Conservation (phyloP, 2,113 vertebrate genomes). For the Coptodon rendalli region DNA sequence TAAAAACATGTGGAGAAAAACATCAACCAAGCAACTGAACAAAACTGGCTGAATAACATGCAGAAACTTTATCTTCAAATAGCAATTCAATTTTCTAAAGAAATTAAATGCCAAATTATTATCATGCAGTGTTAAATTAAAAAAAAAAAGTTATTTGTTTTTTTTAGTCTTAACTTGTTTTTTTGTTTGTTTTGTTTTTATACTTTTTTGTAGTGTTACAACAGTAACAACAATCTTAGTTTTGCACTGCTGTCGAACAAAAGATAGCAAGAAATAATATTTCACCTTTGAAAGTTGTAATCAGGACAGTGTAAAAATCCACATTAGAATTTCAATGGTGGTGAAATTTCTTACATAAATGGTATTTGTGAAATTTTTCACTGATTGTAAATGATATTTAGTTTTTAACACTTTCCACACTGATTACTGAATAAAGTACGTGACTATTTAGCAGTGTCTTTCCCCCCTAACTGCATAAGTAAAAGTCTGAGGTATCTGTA, state of each 20-base stretch:
- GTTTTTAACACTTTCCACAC: not conserved
- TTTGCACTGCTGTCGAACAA: not conserved
- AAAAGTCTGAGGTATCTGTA: not conserved
- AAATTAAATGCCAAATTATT: not conserved
- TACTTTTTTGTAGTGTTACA: not conserved
- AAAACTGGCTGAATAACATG: not conserved
- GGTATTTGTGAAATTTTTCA: not conserved
- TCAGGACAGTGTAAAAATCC: rapidly evolving
- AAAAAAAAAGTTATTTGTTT: rapidly evolving
- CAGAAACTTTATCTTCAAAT: not conserved
- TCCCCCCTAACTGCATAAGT: conserved; percentile 18
- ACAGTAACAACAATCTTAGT: not conserved
- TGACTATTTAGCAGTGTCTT: not conserved
- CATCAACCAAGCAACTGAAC: not conserved
- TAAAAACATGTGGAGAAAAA: not conserved
- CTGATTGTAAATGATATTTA: not conserved
- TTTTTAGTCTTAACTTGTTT: rapidly evolving
- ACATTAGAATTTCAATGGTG: rapidly evolving
- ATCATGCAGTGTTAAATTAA: not conserved
- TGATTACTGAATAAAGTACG: not conserved
- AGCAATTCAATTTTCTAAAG: not conserved
- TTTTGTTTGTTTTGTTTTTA: rapidly evolving
- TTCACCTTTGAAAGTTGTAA: not conserved
- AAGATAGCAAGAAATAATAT: not conserved
- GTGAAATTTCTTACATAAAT: not conserved